Evolutionary conservation across 2,888 invertebrate species (phyloP), one percentile per base, ranked within the genome.

Genomic region (Spicauda simplicius): DNA sequence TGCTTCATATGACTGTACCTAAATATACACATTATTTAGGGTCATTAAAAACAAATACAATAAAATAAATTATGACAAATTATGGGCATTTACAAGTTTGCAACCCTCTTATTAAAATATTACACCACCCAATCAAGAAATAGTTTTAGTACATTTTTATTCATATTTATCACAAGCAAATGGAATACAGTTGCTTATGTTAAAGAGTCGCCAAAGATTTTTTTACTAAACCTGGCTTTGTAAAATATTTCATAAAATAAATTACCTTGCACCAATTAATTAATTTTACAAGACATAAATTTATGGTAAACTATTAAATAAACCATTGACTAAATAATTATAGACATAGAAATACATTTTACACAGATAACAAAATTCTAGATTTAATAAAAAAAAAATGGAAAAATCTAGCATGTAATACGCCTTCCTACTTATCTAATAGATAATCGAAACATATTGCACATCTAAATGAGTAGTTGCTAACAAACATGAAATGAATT

Each of bases 1-100:
- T 86, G 87, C 86, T 82, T 81, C 83, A 88, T 75, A 72, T 83
- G 77, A 86, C 86, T 84, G 79, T 82, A 82, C 78, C 80, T 73
- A 79, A 80, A 80, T 72, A 66, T 66, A 68, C 60, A 70, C 56
- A 66, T 54, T 54, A 53, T 53, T 16, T 12, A 56, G 45, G 57
- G 59, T n/a, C 41, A 68, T 54, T 45, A 25, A 56, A 56, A 63
- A 59, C 61, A 57, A 60, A 16, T 6, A 54, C 2, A 41, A 41
- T 14, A n/a, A 57, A 41, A 33, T 25, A 33, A 19, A 33, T 20
- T 1, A 18, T 53, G 14, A 48, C 16, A 48, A 48, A 16, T 14
- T 14, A 41, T 48, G 48, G n/a, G 48, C 16, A n/a, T 48, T 16
- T 5, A 7, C 48, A 48, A 41, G 25, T 41, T 14, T 3, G 1